Evolutionary conservation across 2,797 vertebrate genomes (phyloP).

Genomic region (Decapterus maruadsi): DNA sequence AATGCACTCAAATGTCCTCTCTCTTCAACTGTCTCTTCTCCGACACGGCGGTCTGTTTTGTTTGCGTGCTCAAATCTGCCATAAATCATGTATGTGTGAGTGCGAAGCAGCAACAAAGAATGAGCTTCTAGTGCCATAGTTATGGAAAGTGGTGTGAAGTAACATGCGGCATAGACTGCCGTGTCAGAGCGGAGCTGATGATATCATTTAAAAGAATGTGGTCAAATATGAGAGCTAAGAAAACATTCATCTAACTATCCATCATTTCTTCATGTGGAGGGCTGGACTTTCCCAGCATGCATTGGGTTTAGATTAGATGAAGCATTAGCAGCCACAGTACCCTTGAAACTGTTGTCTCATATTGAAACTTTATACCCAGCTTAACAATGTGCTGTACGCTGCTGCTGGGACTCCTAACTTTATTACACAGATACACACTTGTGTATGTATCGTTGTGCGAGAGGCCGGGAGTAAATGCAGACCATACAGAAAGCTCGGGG

Average conservation of each 20-base stretch:
- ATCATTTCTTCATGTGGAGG: neutral
- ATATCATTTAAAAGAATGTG: neutral
- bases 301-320: neutral
- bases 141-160: neutral
- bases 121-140: neutral
- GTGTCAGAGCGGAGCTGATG: neutral
- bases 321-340: neutral
- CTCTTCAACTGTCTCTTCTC: neutral
- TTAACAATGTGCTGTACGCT: neutral
- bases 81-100: neutral
- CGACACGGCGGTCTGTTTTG: neutral
- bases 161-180: too few relatives aligned
- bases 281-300: constrained; percentile 1
- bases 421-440: neutral
- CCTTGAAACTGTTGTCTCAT: neutral
- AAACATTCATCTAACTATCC: neutral
- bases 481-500: constrained; percentile 36
- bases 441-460: neutral
- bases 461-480: constrained; percentile 30
- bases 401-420: constrained; percentile 10
- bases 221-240: neutral
- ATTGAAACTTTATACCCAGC: neutral
- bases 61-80: constrained; percentile 8
- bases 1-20: neutral
- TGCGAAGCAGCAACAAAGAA: neutral